These are phyloP conservation scores for Microcaecilia unicolor DNA, from an alignment of 2,797 vertebrate species.

Conservation along the genomic window DNA sequence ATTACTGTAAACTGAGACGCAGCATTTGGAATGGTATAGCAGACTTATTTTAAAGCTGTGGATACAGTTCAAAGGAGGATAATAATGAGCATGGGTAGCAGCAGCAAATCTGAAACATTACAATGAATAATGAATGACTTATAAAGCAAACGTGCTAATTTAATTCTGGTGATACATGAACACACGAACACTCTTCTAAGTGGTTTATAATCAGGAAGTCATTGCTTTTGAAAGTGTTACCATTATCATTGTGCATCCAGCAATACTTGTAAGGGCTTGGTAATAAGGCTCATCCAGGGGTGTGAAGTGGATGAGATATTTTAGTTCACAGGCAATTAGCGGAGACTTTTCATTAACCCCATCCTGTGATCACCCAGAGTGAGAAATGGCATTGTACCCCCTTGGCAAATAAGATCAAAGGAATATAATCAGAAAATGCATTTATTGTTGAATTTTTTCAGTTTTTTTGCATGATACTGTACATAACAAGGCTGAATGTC, in stretches of 20 bases:
- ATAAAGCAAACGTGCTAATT: slow-evolving; percentile 42
- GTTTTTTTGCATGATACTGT: too few relatives aligned
- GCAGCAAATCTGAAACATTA: slow-evolving; percentile 11
- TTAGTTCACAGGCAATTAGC: too few relatives aligned
- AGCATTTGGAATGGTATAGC: too few relatives aligned
- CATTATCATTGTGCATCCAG: slow-evolving; percentile 47
- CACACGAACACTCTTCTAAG: slow-evolving; percentile 49
- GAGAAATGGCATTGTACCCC: too few relatives aligned
- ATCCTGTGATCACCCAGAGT: too few relatives aligned
- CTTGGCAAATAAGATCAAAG: too few relatives aligned
- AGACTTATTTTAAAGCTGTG: slow-evolving; percentile 8
- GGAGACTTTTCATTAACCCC: too few relatives aligned
- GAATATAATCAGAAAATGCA: too few relatives aligned
- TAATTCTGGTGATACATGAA: slow-evolving; percentile 54
- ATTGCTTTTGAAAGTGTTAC: slow-evolving; percentile 51
- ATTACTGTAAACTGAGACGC: too few relatives aligned
- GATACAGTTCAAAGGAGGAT: slow-evolving; percentile 10
- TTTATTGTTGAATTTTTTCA: too few relatives aligned
- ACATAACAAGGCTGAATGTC: too few relatives aligned
- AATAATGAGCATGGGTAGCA: slow-evolving; percentile 15
- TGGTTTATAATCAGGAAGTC: slow-evolving; percentile 47
- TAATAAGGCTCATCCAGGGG: slow-evolving; percentile 29
- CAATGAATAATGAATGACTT: slow-evolving; percentile 19
- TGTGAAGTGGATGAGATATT: slow-evolving; percentile 31
- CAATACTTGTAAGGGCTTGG: slow-evolving; percentile 41